phyloP scores from a whole-genome alignment of 1,140 invertebrate genomes.

The Pogonus chalceus region DNA sequence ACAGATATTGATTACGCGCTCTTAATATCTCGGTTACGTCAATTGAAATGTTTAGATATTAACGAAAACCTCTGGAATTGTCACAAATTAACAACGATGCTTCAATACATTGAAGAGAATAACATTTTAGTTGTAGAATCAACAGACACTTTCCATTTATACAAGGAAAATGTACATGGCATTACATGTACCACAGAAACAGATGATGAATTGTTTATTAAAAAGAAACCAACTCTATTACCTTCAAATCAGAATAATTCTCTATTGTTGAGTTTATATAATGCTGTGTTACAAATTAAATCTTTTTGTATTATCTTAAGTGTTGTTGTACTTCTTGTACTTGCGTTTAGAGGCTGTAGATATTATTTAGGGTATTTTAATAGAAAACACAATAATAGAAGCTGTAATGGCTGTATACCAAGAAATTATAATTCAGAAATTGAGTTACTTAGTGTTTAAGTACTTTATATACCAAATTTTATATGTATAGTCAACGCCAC shows the following conservation, averaged over 20 bases:
- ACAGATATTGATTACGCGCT: not conserved
- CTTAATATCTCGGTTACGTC: not conserved
- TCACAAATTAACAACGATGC: not conserved
- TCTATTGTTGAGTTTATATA: not conserved
- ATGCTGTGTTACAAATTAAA: slow-evolving; percentile 2
- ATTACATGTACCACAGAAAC: not conserved
- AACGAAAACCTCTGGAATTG: not conserved
- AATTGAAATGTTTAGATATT: not conserved
- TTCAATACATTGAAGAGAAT: not conserved
- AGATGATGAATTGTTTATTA: not conserved
- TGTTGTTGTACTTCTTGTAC: not conserved
- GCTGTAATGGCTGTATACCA: not conserved
- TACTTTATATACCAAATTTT: too few species aligned
- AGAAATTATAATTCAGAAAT: not conserved
- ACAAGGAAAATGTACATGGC: slow-evolving; percentile 1
- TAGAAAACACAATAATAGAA: not conserved
- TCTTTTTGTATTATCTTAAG: not conserved
- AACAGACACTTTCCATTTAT: not conserved
- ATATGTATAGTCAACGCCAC: too few species aligned
- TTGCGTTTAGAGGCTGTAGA: not conserved
- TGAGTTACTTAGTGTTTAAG: not conserved
- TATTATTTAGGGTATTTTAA: not conserved
- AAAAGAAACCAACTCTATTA: not conserved
- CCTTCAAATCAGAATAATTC: not conserved
- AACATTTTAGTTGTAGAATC: not conserved